A percentile compares a stretch with the other conserved stretches of the same genome.
phyloP scores from a whole-genome alignment of 2,113 vertebrate genomes.

The Orthonyx spaldingii region DNA sequence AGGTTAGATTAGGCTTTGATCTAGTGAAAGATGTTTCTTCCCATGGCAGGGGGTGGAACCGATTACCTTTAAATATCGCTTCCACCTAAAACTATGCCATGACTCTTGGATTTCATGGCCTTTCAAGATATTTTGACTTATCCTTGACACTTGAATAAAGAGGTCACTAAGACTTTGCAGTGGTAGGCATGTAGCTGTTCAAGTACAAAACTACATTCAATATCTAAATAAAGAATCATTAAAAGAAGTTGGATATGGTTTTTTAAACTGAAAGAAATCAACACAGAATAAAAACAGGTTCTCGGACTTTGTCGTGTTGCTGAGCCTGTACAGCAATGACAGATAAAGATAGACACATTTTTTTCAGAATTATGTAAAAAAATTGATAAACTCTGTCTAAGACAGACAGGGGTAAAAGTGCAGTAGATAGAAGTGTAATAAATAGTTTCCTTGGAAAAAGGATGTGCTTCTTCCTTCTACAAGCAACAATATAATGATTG shows the following conservation, averaged over 20 bases:
- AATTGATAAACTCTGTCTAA: not conserved
- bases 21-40: not conserved
- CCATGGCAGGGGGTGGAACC: rapidly evolving
- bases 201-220: not conserved
- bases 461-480: not conserved
- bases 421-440: not conserved
- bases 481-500: not conserved
- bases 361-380: not conserved
- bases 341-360: not conserved
- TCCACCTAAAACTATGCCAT: not conserved
- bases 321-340: rapidly evolving
- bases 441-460: not conserved
- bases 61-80: not conserved
- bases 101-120: not conserved
- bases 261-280: not conserved
- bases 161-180: not conserved
- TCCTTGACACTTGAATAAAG: not conserved
- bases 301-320: not conserved
- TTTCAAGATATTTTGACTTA: not conserved
- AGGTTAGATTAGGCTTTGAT: not conserved
- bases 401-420: not conserved
- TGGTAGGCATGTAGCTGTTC: not conserved
- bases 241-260: not conserved
- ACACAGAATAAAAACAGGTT: not conserved
- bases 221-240: not conserved